These are phyloP conservation scores for Antennarius maculatus DNA, from an alignment of 2,797 vertebrate genomes.

Conservation along the genomic window DNA sequence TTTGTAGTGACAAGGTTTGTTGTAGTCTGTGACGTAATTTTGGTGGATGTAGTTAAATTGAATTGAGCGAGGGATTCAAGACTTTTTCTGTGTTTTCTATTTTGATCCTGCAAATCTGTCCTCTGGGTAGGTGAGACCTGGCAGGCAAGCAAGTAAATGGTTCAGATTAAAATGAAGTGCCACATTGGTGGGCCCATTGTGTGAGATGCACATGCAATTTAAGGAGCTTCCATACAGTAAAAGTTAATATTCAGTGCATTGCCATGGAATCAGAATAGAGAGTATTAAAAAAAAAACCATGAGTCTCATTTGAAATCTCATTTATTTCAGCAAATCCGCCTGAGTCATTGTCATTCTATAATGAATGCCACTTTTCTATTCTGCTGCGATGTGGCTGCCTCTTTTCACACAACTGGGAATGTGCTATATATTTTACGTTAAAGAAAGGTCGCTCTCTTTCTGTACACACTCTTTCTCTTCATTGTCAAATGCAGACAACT, in stretches of 20 bases:
- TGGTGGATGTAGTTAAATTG: constrained; percentile 55
- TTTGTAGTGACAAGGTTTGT: constrained; percentile 10
- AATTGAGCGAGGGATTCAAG: constrained; percentile 50
- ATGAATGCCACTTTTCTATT: constrained; percentile 70
- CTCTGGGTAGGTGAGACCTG: constrained; percentile 59
- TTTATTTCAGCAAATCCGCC: constrained; percentile 79
- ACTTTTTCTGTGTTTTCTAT: constrained; percentile 49
- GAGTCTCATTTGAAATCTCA: constrained; percentile 79
- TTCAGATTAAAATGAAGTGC: constrained; percentile 81
- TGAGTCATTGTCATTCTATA: constrained; percentile 75
- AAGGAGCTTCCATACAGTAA: constrained; percentile 69
- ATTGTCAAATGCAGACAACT: constrained; percentile 52
- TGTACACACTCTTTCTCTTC: not conserved
- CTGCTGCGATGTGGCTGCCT: constrained; percentile 44
- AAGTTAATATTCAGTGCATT: constrained; percentile 80
- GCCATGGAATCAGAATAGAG: constrained; percentile 63
- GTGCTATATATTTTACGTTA: constrained; percentile 51
- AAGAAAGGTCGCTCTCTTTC: constrained; percentile 24
- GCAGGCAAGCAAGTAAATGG: constrained; percentile 71
- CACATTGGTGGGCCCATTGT: constrained; percentile 77
- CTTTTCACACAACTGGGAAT: constrained; percentile 44
- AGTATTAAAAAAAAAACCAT: constrained; percentile 40
- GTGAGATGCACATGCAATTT: constrained; percentile 74
- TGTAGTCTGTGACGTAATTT: constrained; percentile 28
- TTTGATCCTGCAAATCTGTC: constrained; percentile 67